These are phyloP conservation scores for Leptestheria dahalacensis DNA, from an alignment of 1,140 invertebrate species.

Conservation along the genomic window DNA sequence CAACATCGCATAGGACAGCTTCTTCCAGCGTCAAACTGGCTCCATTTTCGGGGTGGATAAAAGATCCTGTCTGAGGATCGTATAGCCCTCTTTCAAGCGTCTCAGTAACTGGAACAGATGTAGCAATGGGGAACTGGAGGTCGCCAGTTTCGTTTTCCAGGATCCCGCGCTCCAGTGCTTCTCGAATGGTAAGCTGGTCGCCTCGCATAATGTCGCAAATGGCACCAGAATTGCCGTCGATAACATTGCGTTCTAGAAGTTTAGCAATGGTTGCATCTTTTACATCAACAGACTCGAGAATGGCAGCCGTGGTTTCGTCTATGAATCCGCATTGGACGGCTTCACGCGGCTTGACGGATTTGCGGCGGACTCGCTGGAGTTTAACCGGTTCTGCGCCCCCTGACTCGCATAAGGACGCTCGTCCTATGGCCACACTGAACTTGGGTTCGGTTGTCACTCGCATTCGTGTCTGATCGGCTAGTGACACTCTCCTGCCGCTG, in stretches of 20 bases:
- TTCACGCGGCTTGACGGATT: slow-evolving; percentile 43
- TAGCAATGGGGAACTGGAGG: slow-evolving; percentile 60
- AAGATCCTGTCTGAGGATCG: slow-evolving; percentile 54
- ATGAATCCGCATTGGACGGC: slow-evolving; percentile 55
- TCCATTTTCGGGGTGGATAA: slow-evolving; percentile 82
- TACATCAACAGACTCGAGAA: slow-evolving; percentile 44
- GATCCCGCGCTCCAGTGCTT: slow-evolving; percentile 70
- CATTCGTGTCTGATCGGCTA: slow-evolving; percentile 39
- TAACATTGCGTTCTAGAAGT: slow-evolving; percentile 52
- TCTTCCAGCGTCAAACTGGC: slow-evolving; percentile 53
- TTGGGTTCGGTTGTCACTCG: slow-evolving; percentile 47
- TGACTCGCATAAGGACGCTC: slow-evolving; percentile 26
- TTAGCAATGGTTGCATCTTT: slow-evolving; percentile 47
- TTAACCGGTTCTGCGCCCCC: slow-evolving; percentile 35
- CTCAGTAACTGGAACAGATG: slow-evolving; percentile 63
- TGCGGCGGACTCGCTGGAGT: slow-evolving; percentile 59
- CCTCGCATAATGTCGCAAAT: slow-evolving; percentile 71
- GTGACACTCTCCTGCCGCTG: slow-evolving; percentile 29
- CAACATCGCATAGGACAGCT: slow-evolving; percentile 71
- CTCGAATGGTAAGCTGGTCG: slow-evolving; percentile 55
- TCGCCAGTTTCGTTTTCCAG: slow-evolving; percentile 61
- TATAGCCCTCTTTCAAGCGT: slow-evolving; percentile 66
- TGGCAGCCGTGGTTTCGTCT: slow-evolving; percentile 50
- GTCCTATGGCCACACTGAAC: slow-evolving; percentile 44
- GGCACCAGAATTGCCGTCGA: slow-evolving; percentile 57